Base-by-base conservation (phyloP, 2,797 vertebrate species). In the Catamblyrhynchus diadema region DNA sequence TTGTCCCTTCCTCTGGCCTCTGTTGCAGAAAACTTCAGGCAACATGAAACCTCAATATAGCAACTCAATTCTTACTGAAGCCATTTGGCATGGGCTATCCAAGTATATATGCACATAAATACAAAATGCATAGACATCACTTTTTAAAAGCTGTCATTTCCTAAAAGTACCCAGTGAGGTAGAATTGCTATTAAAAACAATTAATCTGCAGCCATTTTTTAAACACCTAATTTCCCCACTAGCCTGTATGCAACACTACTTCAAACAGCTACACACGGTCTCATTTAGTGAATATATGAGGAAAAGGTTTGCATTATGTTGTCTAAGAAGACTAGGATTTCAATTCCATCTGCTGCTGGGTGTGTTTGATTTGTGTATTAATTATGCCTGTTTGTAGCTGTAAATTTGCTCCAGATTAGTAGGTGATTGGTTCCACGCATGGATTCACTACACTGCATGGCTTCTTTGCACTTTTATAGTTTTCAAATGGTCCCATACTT, bases 361-460 rank as follows among this genome's bases (percentile, higher is more conserved):
- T 96, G 95, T 94, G 90, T 87, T 93, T 96, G 95, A 96, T 80
- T 95, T 93, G 88, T 95, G 77, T 90, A 95, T 95, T 94, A 96
- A 97, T 96, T 97, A 93, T 93, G 82, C 66, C 93, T 93, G 85
- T 94, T 95, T 91, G 93, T 93, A 95, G 93, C 73, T 93, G 94
- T 94, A 96, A 94, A 96, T 96, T 96, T 96, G 66, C 93, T 95
- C 93, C 95, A 96, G 92, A 92, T 93, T 93, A 94, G 85, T 62
- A 91, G 69, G 73, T 83, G 92, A 95, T 93, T 91, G 85, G 59
- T 79, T 92, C 82, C 0, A 6, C 35, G 13, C 70, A 88, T 32
- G 41, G 89, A 91, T 92, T 91, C 66, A 64, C 90, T 81, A 61
- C 27, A 57, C 12, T 44, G 42, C 13, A 17, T 45, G 64, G 28